Percentiles rank a stretch among this genome's conserved stretches.
Evolutionary conservation across 2,888 invertebrate species (phyloP).

Genomic region (Conomelus anceps): DNA sequence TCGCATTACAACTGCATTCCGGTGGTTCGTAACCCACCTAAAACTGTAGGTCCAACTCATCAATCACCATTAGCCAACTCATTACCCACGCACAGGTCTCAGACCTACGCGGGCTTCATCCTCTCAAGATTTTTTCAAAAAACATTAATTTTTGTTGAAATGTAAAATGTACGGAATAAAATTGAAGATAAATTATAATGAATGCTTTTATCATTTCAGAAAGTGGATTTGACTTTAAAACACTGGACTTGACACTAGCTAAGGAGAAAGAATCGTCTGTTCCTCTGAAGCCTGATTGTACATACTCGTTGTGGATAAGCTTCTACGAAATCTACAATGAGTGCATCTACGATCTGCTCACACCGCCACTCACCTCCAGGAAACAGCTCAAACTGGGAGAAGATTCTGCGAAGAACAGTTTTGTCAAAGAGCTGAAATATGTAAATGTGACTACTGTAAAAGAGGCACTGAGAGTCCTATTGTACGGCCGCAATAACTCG

Average conservation of each 20-base stretch:
- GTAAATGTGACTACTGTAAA: constrained; percentile 58
- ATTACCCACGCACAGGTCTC: too few species aligned
- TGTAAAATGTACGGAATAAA: too few species aligned
- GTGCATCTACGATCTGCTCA: constrained; percentile 73
- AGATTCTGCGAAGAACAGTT: constrained; percentile 50
- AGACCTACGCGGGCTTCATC: too few species aligned
- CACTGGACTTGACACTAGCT: background rate
- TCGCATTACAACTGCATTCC: too few species aligned
- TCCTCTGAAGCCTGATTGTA: background rate
- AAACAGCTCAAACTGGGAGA: constrained; percentile 52
- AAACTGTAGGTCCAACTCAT: too few species aligned
- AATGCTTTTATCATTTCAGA: background rate
- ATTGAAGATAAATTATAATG: too few species aligned
- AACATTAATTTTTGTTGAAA: too few species aligned
- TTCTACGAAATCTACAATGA: constrained; percentile 91
- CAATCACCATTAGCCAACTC: too few species aligned
- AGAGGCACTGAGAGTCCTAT: constrained; percentile 73
- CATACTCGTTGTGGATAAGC: constrained; percentile 68
- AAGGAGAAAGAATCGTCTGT: background rate
- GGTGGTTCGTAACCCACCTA: too few species aligned
- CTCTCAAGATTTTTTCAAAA: too few species aligned
- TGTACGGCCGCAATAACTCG: constrained; percentile 68
- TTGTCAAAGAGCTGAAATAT: constrained; percentile 42
- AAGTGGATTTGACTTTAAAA: background rate
- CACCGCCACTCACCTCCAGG: constrained; percentile 43